A percentile compares a stretch with the other conserved stretches of the same genome.
phyloP scores from a whole-genome alignment of 2,797 vertebrate genomes.

The Cephalopachus bancanus region DNA sequence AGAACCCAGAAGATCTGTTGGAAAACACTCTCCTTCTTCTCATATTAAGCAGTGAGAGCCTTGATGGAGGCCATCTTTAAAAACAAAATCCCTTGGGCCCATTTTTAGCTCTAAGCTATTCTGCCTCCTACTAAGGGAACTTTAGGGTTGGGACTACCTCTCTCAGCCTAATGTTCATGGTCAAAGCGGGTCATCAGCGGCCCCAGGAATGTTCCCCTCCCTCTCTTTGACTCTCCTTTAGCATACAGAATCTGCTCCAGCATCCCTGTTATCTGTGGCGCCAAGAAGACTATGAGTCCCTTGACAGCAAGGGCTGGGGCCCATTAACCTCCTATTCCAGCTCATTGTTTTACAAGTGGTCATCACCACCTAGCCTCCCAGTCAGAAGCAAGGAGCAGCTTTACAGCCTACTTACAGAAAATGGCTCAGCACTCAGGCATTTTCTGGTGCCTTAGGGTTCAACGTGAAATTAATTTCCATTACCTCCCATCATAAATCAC shows the following conservation, averaged over 20 bases:
- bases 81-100: conserved; percentile 59
- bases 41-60: background rate
- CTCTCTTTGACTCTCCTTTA: conserved; percentile 45
- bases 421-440: conserved; percentile 76
- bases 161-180: conserved; percentile 1
- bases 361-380: conserved; percentile 38
- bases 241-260: conserved; percentile 42
- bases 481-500: conserved; percentile 79
- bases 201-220: conserved; percentile 62
- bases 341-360: conserved; percentile 74
- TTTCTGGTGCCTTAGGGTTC: conserved; percentile 73
- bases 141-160: background rate
- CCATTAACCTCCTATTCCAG: conserved; percentile 74
- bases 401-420: conserved; percentile 70
- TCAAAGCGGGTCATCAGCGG: conserved; percentile 52
- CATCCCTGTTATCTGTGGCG: conserved; percentile 63
- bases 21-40: background rate
- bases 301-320: conserved; percentile 46
- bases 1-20: background rate
- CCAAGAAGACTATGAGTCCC: conserved; percentile 62
- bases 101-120: conserved; percentile 70
- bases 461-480: conserved; percentile 83
- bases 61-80: conserved; percentile 47
- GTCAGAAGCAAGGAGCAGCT: conserved; percentile 68
- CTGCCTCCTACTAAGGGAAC: conserved; percentile 79